Evolutionary conservation across 1,140 invertebrate genomes (phyloP).

Genomic region (Helicorthomorpha holstii): DNA sequence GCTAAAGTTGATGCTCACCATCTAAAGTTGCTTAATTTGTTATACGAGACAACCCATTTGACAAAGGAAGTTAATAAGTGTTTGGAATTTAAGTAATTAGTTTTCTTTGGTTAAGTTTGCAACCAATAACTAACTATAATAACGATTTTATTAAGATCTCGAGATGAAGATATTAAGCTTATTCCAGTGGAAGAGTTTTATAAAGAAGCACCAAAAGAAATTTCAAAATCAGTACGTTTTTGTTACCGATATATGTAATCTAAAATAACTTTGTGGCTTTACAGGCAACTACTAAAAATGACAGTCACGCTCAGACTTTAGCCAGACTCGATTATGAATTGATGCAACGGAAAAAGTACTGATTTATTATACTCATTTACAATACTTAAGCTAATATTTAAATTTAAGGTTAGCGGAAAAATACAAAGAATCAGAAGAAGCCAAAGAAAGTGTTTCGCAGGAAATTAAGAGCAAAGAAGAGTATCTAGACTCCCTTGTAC

Average conservation of each 20-base stretch:
- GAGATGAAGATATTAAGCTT: conserved; percentile 82
- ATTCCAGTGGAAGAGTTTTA: conserved; percentile 72
- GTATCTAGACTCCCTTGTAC: conserved; percentile 60
- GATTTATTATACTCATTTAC: no score
- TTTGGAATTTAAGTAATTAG: conserved; percentile 62
- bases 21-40: conserved; percentile 79
- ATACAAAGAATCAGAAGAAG: conserved; percentile 53
- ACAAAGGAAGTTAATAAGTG: conserved; percentile 87
- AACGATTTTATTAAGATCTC: conserved; percentile 42
- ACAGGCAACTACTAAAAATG: conserved; percentile 42
- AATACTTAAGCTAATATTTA: conserved; percentile 1
- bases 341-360: conserved; percentile 52
- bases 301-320: conserved; percentile 61
- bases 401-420: conserved; percentile 43
- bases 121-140: not conserved
- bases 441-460: conserved; percentile 52
- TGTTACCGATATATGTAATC: conserved; percentile 85
- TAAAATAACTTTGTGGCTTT: conserved; percentile 38
- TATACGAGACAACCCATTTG: conserved; percentile 85
- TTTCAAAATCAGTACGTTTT: conserved; percentile 46
- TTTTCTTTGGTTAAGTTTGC: no score
- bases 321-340: conserved; percentile 84
- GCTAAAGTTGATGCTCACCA: conserved; percentile 74
- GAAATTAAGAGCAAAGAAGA: conserved; percentile 64
- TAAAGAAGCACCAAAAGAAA: conserved; percentile 51